Percentiles rank a stretch among this genome's conserved stretches.
Conservation (phyloP, 2,797 vertebrate species). For the Sylvia borin region DNA sequence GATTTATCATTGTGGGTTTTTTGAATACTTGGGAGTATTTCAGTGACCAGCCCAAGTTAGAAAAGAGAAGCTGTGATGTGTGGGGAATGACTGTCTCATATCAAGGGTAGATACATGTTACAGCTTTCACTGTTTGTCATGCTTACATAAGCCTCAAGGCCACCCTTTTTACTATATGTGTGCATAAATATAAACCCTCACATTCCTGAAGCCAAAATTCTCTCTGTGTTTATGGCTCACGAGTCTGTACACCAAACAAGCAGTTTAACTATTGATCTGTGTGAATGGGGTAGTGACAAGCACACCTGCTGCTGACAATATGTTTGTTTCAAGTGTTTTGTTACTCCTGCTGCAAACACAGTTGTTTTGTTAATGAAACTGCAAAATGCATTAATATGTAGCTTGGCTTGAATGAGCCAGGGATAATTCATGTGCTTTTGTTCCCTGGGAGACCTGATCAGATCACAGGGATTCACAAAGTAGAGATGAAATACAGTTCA, state of each 20-base stretch:
- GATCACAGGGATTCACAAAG: slow-evolving; percentile 29
- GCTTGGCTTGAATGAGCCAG: not conserved
- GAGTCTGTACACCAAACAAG: not conserved
- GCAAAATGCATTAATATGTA: not conserved
- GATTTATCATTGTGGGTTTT: not conserved
- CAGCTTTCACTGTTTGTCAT: not conserved
- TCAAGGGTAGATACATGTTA: not conserved
- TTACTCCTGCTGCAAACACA: not conserved
- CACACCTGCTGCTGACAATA: not conserved
- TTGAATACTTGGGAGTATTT: not conserved
- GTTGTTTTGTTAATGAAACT: not conserved
- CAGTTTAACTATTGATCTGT: not conserved
- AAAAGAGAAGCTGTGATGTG: not conserved
- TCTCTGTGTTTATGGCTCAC: not conserved
- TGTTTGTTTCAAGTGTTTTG: not conserved
- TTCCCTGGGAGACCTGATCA: slow-evolving; percentile 17
- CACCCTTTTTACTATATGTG: not conserved
- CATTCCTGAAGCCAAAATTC: not conserved
- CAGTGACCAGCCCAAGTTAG: not conserved
- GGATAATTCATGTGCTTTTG: not conserved
- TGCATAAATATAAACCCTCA: not conserved
- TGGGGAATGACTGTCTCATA: not conserved
- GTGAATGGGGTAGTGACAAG: not conserved
- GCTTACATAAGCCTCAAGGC: not conserved
- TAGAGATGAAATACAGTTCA: slow-evolving; percentile 44